Base-by-base conservation (phyloP, 2,888 invertebrate species). In the Volucella inanis region DNA sequence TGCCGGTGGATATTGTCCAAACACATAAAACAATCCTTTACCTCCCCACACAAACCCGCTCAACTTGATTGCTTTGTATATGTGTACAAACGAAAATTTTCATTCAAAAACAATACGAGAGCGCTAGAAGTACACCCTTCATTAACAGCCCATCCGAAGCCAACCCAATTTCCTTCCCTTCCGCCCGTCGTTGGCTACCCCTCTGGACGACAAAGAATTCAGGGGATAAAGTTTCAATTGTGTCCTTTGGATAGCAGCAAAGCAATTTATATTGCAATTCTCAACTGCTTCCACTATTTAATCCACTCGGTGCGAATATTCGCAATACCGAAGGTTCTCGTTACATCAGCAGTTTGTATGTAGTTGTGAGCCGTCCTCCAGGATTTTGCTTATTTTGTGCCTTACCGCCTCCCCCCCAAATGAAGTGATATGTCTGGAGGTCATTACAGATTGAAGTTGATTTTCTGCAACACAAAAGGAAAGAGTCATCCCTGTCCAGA, bases 191-290 rank as follows among this genome's bases (percentile, higher is more conserved):
- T 11, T 43, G n/a, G 43, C 45, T 15, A 43, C 61, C 49, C 14
- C 59, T 22, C 52, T 11, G 47, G 50, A 41, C 41, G 31, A 57
- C 49, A 47, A 54, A 54, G 49, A 31, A 31, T 31, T 31, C 65
- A 52, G 59, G 77, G 18, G 62, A 77, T 82, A 62, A 77, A 82
- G 72, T 77, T 82, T 77, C 71, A 82, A 82, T 82, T 82, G 82
- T 31, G 31, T 82, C 67, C 71, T 54, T 72, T 54, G 67, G 15
- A 65, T 65, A 70, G 61, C 31, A 31, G 31, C 65, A 82, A 82
- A 77, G 77, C 77, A 77, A 82, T 82, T 77, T 77, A 77, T 77
- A 77, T 82, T 77, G 71, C 82, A 72, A 67, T 82, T 71, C 31
- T 31, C 54, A 82, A 77, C 72, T 77, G 71, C 49, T 71, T 62